Base-by-base conservation (phyloP, 2,113 vertebrate genomes). In the Podiceps cristatus region DNA sequence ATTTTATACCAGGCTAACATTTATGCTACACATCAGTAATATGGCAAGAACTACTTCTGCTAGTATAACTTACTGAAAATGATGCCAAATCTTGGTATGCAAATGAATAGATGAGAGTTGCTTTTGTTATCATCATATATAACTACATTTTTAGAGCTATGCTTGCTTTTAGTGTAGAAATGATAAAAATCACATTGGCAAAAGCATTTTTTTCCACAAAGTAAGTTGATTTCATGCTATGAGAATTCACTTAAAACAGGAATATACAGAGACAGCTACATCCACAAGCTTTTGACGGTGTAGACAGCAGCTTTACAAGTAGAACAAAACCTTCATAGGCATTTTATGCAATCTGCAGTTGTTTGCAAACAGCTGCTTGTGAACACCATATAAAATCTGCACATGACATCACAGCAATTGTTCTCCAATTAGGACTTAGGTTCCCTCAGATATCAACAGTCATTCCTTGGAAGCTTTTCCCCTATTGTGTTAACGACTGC, bases 401-500 rank as follows among this genome's bases (percentile, higher is more conserved):
- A 91, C 79, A 72, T 84, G 79, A 92, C 68, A 95, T 93, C 94
- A 91, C 22, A 5, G 73, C 83, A 91, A 93, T 95, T 97, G 94
- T 95, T 96, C 68, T 90, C 44, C 79, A 96, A 28, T 91, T 88
- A 96, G 73, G 29, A 84, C 49, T 80, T 81, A 96, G 73, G 81
- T 93, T 95, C 83, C 68, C 49, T 91, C 76, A 68, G 19, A 91
- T 60, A 96, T 75, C 73, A 92, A 87, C 2, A 95, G 73, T 25
- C 72, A 75, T 72, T 92, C 58, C 69, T 94, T 96, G 91, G 97
- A 95, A 93, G 59, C 88, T 92, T 77, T 81, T 74, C 31, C 72
- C 72, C 90, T 88, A 96, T 95, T 96, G 92, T 96, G 73, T 81
- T 95, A 92, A 88, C 92, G 95, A 91, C 86, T 92, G 69, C 55